Conservation (phyloP, 2,888 invertebrate genomes). For the Tipula lateralis region DNA sequence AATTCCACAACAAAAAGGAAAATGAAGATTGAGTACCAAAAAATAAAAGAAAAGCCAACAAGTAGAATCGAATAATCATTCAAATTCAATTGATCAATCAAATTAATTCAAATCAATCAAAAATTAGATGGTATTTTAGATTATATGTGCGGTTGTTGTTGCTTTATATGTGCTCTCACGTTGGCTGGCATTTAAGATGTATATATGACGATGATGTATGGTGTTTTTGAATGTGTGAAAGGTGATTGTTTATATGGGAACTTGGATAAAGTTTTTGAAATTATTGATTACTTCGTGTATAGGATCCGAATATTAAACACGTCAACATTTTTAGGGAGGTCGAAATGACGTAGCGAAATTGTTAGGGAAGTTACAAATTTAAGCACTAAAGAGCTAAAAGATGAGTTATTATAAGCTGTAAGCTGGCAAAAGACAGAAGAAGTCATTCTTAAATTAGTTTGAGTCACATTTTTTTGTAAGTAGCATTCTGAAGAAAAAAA, state of each 20-base stretch:
- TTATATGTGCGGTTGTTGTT: background rate
- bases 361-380: too few species aligned
- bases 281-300: background rate
- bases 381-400: too few species aligned
- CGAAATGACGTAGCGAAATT: too few species aligned
- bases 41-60: background rate
- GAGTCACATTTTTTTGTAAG: too few species aligned
- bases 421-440: too few species aligned
- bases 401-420: too few species aligned
- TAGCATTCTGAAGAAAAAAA: too few species aligned
- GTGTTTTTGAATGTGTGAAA: background rate
- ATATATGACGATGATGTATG: background rate
- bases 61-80: conserved; percentile 24
- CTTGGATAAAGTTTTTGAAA: background rate
- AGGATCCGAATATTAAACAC: too few species aligned
- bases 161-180: background rate
- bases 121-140: conserved; percentile 11
- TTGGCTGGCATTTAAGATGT: background rate
- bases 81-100: conserved; percentile 24
- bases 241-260: background rate
- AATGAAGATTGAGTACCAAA: background rate
- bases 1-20: background rate
- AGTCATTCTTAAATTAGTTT: too few species aligned
- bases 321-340: too few species aligned
- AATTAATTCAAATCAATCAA: conserved; percentile 24